Conservation (phyloP, 64 coral and sea anemone genomes). For the Porites australiensis region DNA sequence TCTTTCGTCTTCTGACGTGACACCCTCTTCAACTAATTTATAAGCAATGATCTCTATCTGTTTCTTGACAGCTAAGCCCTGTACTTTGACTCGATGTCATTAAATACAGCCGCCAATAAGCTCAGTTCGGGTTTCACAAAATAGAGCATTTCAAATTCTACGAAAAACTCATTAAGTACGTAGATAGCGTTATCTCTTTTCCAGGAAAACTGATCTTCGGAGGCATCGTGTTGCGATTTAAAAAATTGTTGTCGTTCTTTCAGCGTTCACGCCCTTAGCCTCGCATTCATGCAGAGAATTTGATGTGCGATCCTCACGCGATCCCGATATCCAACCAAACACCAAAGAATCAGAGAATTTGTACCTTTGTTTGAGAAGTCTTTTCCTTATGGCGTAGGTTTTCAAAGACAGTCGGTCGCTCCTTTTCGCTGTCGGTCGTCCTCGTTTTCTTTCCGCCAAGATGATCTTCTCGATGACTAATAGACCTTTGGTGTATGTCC, state of each 20-base stretch:
- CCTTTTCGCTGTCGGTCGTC: conserved; percentile 18
- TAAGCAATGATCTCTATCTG: conserved; percentile 60
- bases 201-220: not conserved
- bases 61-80: conserved; percentile 57
- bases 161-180: conserved; percentile 71
- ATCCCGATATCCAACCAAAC: not conserved
- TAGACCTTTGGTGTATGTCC: not conserved
- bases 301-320: not conserved
- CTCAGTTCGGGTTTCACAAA: conserved; percentile 67
- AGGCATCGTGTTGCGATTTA: conserved; percentile 28
- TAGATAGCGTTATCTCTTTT: conserved; percentile 52
- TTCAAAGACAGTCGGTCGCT: conserved; percentile 34
- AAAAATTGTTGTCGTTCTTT: not conserved
- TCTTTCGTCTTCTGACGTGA: conserved; percentile 71
- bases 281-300: conserved; percentile 20
- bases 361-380: conserved; percentile 16
- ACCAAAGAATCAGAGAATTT: not conserved
- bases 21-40: conserved; percentile 68
- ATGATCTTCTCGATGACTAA: not conserved
- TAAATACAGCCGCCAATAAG: conserved; percentile 64
- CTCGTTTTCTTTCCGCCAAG: not conserved
- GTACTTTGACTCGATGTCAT: conserved; percentile 72
- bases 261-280: not conserved
- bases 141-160: conserved; percentile 78
- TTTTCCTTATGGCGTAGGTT: conserved; percentile 4